These are phyloP conservation scores for Choristoneura fumiferana DNA, from an alignment of 1,140 invertebrate genomes.

Conservation along the genomic window DNA sequence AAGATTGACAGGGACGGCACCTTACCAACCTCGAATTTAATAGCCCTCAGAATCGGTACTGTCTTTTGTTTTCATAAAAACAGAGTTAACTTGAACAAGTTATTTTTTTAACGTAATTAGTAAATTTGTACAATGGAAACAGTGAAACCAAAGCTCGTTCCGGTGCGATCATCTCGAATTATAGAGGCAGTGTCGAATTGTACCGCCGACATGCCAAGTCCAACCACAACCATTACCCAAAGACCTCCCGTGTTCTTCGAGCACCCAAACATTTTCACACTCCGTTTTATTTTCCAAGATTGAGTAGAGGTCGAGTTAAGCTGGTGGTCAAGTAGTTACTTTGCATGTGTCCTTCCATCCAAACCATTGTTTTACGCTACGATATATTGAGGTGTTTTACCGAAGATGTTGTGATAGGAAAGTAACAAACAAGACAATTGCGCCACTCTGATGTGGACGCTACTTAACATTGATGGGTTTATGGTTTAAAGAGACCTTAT, in stretches of 20 bases:
- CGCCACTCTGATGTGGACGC: constrained; percentile 8
- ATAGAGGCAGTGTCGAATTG: constrained; percentile 50
- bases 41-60: no score
- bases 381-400: constrained; percentile 30
- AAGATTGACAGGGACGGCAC: no score
- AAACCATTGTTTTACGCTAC: constrained; percentile 42
- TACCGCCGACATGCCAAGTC: constrained; percentile 47
- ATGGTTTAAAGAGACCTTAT: constrained; percentile 10
- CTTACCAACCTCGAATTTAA: no score
- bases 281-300: background rate
- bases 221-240: constrained; percentile 19
- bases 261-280: background rate
- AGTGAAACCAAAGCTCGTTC: constrained; percentile 42
- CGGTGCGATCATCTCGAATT: constrained; percentile 58
- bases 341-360: constrained; percentile 54
- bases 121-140: constrained; percentile 56
- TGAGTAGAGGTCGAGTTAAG: constrained; percentile 31
- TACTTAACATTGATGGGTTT: constrained; percentile 2
- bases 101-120: no score
- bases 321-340: constrained; percentile 31
- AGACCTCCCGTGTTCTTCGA: background rate
- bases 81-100: no score
- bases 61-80: no score
- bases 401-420: constrained; percentile 19
- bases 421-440: constrained; percentile 19